Evolutionary conservation across 2,113 vertebrate genomes (phyloP).

Genomic region (Stigmatopora argus): DNA sequence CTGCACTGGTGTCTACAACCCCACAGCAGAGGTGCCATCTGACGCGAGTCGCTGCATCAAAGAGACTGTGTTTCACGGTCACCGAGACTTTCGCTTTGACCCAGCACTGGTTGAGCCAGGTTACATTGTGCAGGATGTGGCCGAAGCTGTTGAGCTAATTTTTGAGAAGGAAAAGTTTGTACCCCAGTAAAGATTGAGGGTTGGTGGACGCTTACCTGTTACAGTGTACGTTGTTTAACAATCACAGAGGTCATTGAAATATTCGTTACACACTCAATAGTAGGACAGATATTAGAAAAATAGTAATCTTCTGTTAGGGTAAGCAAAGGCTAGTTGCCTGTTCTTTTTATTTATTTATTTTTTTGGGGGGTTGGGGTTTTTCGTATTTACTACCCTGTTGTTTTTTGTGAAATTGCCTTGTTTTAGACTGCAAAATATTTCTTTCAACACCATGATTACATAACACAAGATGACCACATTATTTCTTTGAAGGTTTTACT

Average conservation of each 20-base stretch:
- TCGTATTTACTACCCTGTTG: constrained; percentile 48
- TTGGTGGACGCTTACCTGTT: not conserved
- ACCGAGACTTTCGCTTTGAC: constrained; percentile 84
- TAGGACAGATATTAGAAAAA: constrained; percentile 18
- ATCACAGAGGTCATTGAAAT: constrained; percentile 28
- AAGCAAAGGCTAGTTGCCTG: constrained; percentile 19
- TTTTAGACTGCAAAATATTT: constrained; percentile 31
- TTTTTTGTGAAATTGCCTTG: constrained; percentile 9
- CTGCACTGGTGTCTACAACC: constrained; percentile 83
- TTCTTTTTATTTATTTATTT: constrained; percentile 19
- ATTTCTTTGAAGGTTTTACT: constrained; percentile 47
- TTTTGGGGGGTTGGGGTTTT: too few relatives aligned
- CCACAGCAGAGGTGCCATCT: constrained; percentile 56
- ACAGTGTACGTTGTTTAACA: constrained; percentile 46
- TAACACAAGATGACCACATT: constrained; percentile 34
- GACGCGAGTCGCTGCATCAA: constrained; percentile 55
- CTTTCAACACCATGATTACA: constrained; percentile 31
- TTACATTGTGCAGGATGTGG: constrained; percentile 77
- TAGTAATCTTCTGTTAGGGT: constrained; percentile 22
- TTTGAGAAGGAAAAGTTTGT: constrained; percentile 80
- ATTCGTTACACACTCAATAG: constrained; percentile 15
- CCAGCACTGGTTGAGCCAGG: constrained; percentile 74
- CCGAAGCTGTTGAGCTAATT: constrained; percentile 80
- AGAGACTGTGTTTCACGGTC: constrained; percentile 80
- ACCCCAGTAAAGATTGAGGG: constrained; percentile 42